These are phyloP conservation scores for Tursiops truncatus DNA, from an alignment of 2,113 vertebrate species.

Conservation along the genomic window DNA sequence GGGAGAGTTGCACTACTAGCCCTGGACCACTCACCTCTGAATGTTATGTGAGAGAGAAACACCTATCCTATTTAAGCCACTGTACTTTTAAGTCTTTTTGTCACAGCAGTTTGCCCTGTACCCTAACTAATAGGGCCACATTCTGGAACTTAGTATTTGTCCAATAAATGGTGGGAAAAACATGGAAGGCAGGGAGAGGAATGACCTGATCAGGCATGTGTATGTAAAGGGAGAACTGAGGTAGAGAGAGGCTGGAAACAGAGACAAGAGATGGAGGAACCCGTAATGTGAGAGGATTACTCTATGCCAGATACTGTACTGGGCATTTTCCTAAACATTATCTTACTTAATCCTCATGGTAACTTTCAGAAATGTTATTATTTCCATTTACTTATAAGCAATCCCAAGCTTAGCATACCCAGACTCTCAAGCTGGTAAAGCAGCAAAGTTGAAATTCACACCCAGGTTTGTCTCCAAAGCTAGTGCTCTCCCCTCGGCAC, in stretches of 20 bases:
- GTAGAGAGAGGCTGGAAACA: neutral
- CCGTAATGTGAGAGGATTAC: neutral
- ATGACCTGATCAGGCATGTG: too few species aligned
- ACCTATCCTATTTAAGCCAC: neutral
- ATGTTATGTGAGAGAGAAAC: neutral
- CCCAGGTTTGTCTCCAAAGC: neutral
- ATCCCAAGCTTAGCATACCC: neutral
- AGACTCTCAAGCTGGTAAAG: neutral
- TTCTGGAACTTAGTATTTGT: slow-evolving; percentile 3
- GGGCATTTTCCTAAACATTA: neutral
- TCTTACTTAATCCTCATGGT: neutral
- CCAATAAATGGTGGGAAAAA: neutral
- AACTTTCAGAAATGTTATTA: neutral
- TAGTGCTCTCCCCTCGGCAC: neutral
- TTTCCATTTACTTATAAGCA: neutral
- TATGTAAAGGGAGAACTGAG: neutral
- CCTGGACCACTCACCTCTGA: neutral
- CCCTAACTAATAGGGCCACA: neutral
- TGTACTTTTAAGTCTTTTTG: neutral
- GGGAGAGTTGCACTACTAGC: neutral
- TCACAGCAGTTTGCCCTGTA: neutral
- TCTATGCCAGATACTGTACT: neutral
- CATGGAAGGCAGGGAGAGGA: neutral
- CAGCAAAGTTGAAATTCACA: neutral
- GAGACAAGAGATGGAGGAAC: neutral